Evolutionary conservation across 1,140 invertebrate genomes (phyloP), one percentile per base, ranked within the genome.

Genomic region (Teleogryllus occipitalis): DNA sequence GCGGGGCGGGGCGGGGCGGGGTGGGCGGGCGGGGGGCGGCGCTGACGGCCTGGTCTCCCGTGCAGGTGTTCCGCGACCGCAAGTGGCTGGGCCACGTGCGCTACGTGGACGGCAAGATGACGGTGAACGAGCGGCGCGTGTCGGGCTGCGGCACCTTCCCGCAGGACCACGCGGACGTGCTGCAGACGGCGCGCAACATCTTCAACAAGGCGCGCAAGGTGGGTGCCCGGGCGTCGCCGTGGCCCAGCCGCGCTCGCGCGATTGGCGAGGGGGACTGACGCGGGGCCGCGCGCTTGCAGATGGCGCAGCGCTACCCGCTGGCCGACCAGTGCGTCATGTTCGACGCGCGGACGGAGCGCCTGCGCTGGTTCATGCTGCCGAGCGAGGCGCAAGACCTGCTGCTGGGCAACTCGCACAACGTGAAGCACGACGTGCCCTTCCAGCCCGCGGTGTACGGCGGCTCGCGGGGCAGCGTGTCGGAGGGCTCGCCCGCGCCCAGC

Each of bases 331-430:
- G 90, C 79, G 88, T 92, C 12, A 90, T 95, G 81, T 89, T 91
- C 84, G 90, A 93, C 83, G 88, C 90, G 65, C 86, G 90, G 75
- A 89, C 91, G 27, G 90, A 93, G 81, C 87, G 89, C 77, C 86
- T 96, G 15, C 87, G 95, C 78, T 97, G 95, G 95, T 97, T 96
- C 85, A 92, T 97, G 88, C 85, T 97, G 75, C 92, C 92, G 0
- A 90, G 90, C 82, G 92, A 94, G 85, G 93, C 92, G 6, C 93
- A 94, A 84, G 91, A 93, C 82, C 86, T 94, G 7, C 83, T 94
- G 0, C 86, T 93, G 0, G 92, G 92, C 21, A 90, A 92, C 82
- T 93, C 91, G 18, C 90, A 90, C 75, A 93, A 93, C 82, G 91
- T 93, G 0, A 93, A 93, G 85, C 91, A 93, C 82, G 89, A 90